These are phyloP conservation scores for Nematostella vectensis DNA, from an alignment of 92 coral and sea anemone species.

Conservation along the genomic window DNA sequence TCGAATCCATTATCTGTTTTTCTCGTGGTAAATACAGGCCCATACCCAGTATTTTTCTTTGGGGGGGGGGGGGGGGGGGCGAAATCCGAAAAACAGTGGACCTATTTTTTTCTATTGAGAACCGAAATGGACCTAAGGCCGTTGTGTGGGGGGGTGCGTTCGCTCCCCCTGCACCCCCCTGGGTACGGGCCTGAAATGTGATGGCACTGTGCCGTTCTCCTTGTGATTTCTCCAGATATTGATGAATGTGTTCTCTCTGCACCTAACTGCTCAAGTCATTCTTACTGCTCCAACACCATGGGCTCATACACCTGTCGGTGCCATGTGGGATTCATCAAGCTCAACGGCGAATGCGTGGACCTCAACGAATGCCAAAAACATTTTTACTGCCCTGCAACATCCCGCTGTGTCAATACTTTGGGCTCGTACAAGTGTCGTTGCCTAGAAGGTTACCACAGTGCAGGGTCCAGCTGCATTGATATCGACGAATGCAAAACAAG, in stretches of 20 bases:
- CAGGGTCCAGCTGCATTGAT: slow-evolving; percentile 2
- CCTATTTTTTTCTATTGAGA: too few relatives aligned
- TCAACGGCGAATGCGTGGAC: slow-evolving; percentile 7
- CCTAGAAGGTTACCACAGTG: slow-evolving; percentile 3
- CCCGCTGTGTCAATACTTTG: slow-evolving; percentile 3
- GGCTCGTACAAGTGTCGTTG: slow-evolving; percentile 9
- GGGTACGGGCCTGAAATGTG: too few relatives aligned
- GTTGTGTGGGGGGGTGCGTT: too few relatives aligned
- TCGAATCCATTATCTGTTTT: too few relatives aligned
- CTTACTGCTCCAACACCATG: slow-evolving; percentile 9
- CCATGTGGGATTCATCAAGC: slow-evolving; percentile 6
- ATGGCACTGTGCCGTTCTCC: too few relatives aligned
- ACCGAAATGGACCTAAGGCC: too few relatives aligned
- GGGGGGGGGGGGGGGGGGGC: too few relatives aligned
- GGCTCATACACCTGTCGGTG: slow-evolving; percentile 18
- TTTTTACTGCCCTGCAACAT: neutral
- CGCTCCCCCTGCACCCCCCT: too few relatives aligned
- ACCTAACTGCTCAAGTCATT: slow-evolving; percentile 5
- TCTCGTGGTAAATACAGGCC: too few relatives aligned
- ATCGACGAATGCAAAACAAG: slow-evolving; percentile 5
- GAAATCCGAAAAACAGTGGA: too few relatives aligned
- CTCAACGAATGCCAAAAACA: slow-evolving; percentile 8
- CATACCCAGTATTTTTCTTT: too few relatives aligned
- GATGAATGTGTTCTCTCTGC: slow-evolving; percentile 5
- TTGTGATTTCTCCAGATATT: too few relatives aligned